phyloP scores from a whole-genome alignment of 2,888 invertebrate species.

The Microctonus brassicae region DNA sequence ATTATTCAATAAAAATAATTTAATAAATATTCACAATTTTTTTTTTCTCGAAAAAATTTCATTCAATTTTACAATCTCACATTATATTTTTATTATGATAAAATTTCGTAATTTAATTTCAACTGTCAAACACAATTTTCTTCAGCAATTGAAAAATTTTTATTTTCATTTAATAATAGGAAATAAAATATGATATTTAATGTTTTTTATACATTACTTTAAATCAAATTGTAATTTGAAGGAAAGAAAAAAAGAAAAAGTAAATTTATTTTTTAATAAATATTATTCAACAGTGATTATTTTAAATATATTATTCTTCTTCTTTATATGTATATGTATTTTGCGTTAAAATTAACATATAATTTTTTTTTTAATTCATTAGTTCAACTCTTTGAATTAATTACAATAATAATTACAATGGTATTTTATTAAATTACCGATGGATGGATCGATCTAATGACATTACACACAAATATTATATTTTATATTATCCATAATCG shows the following conservation, averaged over 20 bases:
- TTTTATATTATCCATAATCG: conserved; percentile 36
- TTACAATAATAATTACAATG: conserved; percentile 29
- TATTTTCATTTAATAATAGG: background rate
- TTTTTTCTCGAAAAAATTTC: too few species aligned
- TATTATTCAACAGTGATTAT: background rate
- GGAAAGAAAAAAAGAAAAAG: background rate
- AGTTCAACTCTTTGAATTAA: conserved; percentile 27
- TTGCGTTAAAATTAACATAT: conserved; percentile 38
- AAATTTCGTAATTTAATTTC: too few species aligned
- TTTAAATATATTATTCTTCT: background rate
- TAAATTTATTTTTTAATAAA: background rate
- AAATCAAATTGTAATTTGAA: background rate
- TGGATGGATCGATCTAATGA: conserved; percentile 61
- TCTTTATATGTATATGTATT: conserved; percentile 34
- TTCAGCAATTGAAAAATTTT: background rate
- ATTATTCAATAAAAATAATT: too few species aligned
- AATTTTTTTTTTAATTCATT: conserved; percentile 25
- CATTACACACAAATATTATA: conserved; percentile 47
- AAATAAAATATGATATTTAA: background rate
- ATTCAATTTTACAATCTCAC: background rate
- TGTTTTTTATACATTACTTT: background rate
- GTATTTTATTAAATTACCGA: conserved; percentile 50
- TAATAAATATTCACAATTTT: too few species aligned
- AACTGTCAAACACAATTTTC: conserved; percentile 28
- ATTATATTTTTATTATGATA: too few species aligned